These are phyloP conservation scores for Pan troglodytes DNA, from an alignment of 2,113 vertebrate species.

Conservation along the genomic window DNA sequence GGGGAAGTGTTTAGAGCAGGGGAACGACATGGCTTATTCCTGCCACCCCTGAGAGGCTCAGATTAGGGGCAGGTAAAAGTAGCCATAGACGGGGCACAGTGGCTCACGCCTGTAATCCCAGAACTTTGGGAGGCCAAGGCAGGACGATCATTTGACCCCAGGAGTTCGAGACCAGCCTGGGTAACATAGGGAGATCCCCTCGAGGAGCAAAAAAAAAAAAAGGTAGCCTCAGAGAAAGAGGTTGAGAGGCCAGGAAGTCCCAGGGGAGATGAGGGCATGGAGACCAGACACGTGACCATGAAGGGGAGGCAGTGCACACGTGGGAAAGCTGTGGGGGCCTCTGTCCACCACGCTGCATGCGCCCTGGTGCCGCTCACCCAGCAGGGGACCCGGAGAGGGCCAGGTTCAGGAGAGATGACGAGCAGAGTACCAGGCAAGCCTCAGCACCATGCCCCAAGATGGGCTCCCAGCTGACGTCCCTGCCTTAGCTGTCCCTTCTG, in stretches of 20 bases:
- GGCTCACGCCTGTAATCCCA: no score
- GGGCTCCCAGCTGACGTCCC: not conserved
- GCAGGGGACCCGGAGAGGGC: not conserved
- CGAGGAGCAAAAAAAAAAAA: no score
- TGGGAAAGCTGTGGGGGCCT: not conserved
- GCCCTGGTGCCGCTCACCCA: not conserved
- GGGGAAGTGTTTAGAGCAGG: not conserved
- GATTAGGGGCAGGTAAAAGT: not conserved
- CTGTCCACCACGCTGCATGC: no score
- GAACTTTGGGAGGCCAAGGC: no score
- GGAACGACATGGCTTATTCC: accelerated
- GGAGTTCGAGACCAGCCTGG: no score
- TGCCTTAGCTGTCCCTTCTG: accelerated
- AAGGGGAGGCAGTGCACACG: accelerated
- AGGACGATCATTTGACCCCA: no score
- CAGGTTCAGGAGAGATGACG: not conserved
- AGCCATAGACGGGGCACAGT: no score
- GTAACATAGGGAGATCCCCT: no score
- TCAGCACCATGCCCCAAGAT: accelerated
- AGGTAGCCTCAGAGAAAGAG: not conserved
- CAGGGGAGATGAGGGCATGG: accelerated
- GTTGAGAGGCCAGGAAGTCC: not conserved
- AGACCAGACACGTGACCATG: accelerated
- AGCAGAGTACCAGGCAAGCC: not conserved
- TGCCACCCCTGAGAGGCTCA: accelerated